These are phyloP conservation scores for Eupithecia insigniata DNA, from an alignment of 2,888 invertebrate species.

Conservation along the genomic window DNA sequence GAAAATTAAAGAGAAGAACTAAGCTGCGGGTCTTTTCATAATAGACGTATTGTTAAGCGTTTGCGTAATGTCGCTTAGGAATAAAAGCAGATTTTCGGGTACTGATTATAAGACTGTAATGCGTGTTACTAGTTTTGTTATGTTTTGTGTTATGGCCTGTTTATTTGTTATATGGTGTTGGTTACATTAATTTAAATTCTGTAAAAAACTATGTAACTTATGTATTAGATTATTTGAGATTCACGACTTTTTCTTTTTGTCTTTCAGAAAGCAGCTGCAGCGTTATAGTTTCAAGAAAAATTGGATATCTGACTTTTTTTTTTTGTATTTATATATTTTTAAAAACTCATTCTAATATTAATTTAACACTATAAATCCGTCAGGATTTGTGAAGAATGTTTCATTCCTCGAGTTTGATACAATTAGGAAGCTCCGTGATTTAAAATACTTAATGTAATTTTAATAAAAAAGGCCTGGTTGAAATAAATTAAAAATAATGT, in stretches of 20 bases:
- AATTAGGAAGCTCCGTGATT: not conserved
- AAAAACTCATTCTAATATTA: no score
- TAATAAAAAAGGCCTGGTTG: conserved; percentile 22
- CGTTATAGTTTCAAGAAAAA: not conserved
- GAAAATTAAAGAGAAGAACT: conserved; percentile 41
- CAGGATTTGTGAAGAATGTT: no score
- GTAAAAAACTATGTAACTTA: not conserved
- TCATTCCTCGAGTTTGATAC: no score
- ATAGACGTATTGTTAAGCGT: conserved; percentile 63
- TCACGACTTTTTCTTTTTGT: not conserved
- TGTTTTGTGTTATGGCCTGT: conserved; percentile 57
- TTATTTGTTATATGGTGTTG: conserved; percentile 38
- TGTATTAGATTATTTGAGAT: not conserved
- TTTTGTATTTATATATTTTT: no score
- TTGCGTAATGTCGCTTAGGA: conserved; percentile 64
- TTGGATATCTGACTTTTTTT: not conserved
- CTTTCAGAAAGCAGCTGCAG: not conserved
- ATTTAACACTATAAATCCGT: no score
- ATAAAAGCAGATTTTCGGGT: conserved; percentile 71
- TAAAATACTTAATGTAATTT: not conserved
- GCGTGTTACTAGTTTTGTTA: conserved; percentile 58
- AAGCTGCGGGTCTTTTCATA: conserved; percentile 52
- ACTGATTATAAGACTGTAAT: conserved; percentile 68
- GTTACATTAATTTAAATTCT: conserved; percentile 12
- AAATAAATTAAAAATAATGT: conserved; percentile 54